Evolutionary conservation across 2,113 vertebrate genomes (phyloP).

Genomic region (Neofelis nebulosa): DNA sequence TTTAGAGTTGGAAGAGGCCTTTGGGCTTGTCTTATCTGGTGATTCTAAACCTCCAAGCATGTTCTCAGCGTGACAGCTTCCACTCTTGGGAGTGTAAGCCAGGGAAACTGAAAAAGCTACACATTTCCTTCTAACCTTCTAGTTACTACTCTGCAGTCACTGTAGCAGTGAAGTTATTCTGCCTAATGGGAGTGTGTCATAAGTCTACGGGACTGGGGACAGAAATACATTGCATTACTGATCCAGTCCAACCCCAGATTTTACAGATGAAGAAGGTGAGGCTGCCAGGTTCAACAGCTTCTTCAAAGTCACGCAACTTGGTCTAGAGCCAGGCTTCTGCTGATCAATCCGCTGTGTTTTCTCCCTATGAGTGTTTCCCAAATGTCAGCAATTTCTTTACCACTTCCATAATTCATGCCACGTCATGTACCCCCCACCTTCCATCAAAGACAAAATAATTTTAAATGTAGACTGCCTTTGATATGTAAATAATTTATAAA

Average conservation of each 20-base stretch:
- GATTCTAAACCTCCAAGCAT: neutral
- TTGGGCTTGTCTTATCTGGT: neutral
- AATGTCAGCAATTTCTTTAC: neutral
- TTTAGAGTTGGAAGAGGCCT: neutral
- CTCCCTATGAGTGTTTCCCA: neutral
- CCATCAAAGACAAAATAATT: neutral
- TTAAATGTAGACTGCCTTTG: slow-evolving; percentile 46
- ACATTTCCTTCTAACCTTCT: neutral
- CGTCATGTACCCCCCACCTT: neutral
- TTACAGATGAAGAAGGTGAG: neutral
- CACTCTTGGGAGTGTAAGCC: neutral
- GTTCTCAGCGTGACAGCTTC: neutral
- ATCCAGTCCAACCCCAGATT: neutral
- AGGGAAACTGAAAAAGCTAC: neutral
- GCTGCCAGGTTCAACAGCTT: neutral
- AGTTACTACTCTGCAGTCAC: neutral
- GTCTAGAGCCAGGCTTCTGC: neutral
- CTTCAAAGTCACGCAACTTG: neutral
- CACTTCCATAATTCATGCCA: neutral
- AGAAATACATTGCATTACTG: neutral
- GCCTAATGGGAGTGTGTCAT: neutral
- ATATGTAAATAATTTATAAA: slow-evolving; percentile 38
- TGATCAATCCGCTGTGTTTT: neutral
- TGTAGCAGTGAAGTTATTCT: neutral
- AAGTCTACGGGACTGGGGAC: fast-evolving